phyloP scores from a whole-genome alignment of 2,888 invertebrate genomes.

The Eupeodes latifasciatus region DNA sequence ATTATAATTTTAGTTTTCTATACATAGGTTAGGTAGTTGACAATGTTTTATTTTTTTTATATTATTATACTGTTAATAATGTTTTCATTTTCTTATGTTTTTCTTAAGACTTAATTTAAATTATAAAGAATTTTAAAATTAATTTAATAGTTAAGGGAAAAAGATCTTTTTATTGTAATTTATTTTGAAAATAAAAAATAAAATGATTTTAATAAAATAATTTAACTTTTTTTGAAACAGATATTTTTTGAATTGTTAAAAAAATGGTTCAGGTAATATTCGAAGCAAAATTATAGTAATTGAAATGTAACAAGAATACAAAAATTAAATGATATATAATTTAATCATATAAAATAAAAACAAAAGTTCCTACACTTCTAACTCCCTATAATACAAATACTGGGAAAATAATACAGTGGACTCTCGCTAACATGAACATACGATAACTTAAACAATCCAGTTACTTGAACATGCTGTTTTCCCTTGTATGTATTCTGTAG shows the following conservation, averaged over 20 bases:
- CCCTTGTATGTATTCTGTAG: too few relatives aligned
- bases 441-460: too few relatives aligned
- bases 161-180: slow-evolving; percentile 25
- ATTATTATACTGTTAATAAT: slow-evolving; percentile 24
- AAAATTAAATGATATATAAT: too few relatives aligned
- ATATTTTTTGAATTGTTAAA: not conserved
- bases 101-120: not conserved
- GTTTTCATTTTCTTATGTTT: slow-evolving; percentile 12
- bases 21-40: not conserved
- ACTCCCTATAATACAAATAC: too few relatives aligned
- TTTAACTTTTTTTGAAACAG: not conserved
- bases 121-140: slow-evolving; percentile 11
- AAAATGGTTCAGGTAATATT: not conserved
- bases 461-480: too few relatives aligned
- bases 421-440: too few relatives aligned
- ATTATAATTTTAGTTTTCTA: not conserved
- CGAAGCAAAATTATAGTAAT: too few relatives aligned
- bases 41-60: slow-evolving; percentile 7
- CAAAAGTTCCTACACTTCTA: too few relatives aligned
- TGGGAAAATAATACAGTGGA: too few relatives aligned
- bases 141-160: slow-evolving; percentile 1
- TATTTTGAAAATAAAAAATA: not conserved
- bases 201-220: slow-evolving; percentile 21
- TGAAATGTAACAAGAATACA: too few relatives aligned
- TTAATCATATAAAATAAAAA: too few relatives aligned